Conservation (phyloP, 2,113 vertebrate species). For the Dasypus novemcinctus region DNA sequence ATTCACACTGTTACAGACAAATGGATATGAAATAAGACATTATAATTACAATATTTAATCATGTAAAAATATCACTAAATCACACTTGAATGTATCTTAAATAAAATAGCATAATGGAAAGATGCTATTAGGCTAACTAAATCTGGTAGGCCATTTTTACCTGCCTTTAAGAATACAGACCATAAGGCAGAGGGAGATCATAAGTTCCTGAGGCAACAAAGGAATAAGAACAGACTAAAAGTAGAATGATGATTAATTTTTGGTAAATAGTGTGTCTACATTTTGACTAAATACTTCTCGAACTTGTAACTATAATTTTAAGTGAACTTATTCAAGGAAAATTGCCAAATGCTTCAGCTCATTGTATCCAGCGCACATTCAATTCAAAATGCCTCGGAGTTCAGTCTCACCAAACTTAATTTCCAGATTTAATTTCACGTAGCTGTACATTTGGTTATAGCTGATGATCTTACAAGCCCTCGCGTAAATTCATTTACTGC, state of each 20-base stretch:
- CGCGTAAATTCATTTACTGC: neutral
- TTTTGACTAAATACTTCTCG: neutral
- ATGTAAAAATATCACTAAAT: constrained; percentile 48
- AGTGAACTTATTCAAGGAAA: neutral
- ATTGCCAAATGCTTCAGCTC: neutral
- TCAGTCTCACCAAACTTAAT: neutral
- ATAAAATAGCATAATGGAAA: constrained; percentile 53
- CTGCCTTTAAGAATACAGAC: neutral
- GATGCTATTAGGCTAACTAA: constrained; percentile 50
- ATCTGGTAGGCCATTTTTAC: neutral
- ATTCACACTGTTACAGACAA: constrained; percentile 20
- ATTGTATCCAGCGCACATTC: neutral
- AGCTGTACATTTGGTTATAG: neutral
- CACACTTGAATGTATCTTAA: constrained; percentile 43
- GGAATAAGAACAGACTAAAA: neutral
- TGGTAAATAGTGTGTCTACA: neutral
- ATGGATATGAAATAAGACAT: constrained; percentile 46
- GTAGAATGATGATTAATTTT: neutral
- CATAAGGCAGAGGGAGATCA: neutral
- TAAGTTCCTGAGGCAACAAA: neutral
- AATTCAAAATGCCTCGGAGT: neutral
- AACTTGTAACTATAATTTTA: constrained; percentile 28
- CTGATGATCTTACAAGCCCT: neutral
- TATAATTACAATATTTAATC: constrained; percentile 30
- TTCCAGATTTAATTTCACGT: neutral